Percentiles rank a stretch among this genome's conserved stretches.
These are phyloP conservation scores for Plodia interpunctella DNA, from an alignment of 1,140 invertebrate genomes.

Conservation along the genomic window DNA sequence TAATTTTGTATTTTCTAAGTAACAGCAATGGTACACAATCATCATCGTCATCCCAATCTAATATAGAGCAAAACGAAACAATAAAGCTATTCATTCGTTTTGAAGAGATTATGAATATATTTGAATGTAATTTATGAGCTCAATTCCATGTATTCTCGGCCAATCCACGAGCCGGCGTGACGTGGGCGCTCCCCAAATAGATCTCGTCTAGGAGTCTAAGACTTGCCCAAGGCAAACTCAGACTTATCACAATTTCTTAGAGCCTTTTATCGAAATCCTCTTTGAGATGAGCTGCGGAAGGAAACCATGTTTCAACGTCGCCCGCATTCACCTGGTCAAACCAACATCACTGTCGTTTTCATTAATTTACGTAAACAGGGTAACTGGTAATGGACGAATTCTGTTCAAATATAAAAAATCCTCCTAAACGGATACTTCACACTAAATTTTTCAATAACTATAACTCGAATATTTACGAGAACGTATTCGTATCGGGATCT, in stretches of 20 bases:
- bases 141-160: not conserved
- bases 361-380: not conserved
- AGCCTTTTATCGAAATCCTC: slow-evolving; percentile 20
- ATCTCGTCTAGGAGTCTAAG: slow-evolving; percentile 34
- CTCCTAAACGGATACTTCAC: too few relatives aligned
- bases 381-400: too few relatives aligned
- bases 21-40: too few relatives aligned
- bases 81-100: too few relatives aligned
- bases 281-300: slow-evolving; percentile 19
- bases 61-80: too few relatives aligned
- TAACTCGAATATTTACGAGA: too few relatives aligned
- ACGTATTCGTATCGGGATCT: too few relatives aligned
- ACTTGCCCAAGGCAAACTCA: slow-evolving; percentile 15
- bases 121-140: not conserved
- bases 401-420: too few relatives aligned
- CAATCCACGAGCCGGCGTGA: slow-evolving; percentile 14
- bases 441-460: too few relatives aligned
- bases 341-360: not conserved
- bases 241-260: slow-evolving; percentile 21
- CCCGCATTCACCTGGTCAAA: slow-evolving; percentile 18
- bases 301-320: slow-evolving; percentile 36
- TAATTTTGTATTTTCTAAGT: not conserved
- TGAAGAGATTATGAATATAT: not conserved
- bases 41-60: too few relatives aligned
- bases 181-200: slow-evolving; percentile 48